A percentile compares a stretch with the other conserved stretches of the same genome.
Evolutionary conservation across 2,888 invertebrate genomes (phyloP).

Genomic region (Leptopilina drosophilae): DNA sequence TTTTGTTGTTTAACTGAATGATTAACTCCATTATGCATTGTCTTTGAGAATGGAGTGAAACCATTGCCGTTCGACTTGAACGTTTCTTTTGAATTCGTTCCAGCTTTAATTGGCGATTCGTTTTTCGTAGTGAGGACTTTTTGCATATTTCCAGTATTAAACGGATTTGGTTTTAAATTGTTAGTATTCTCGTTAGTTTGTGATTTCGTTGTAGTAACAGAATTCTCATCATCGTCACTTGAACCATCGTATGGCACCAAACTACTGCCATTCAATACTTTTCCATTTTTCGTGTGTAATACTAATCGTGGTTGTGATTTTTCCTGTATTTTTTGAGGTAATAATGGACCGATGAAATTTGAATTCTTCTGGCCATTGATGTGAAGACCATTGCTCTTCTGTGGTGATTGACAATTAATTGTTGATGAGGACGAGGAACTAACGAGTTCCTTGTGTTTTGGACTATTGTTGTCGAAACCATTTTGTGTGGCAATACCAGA

Average conservation of each 20-base stretch:
- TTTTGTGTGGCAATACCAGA: constrained; percentile 53
- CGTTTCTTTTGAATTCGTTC: constrained; percentile 43
- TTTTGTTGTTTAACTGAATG: constrained; percentile 42
- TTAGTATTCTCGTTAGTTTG: constrained; percentile 45
- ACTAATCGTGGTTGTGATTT: constrained; percentile 53
- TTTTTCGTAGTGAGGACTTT: constrained; percentile 49
- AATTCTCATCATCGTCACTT: constrained; percentile 71
- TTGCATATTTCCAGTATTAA: constrained; percentile 1
- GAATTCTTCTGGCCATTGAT: constrained; percentile 57
- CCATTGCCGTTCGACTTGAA: constrained; percentile 49
- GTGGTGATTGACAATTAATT: constrained; percentile 41
- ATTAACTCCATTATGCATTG: constrained; percentile 11
- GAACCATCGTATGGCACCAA: constrained; percentile 75
- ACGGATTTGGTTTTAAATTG: constrained; percentile 36
- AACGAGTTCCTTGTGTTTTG: constrained; percentile 37
- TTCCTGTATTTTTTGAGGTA: constrained; percentile 67
- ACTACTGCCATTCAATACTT: constrained; percentile 67
- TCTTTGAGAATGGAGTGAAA: neutral
- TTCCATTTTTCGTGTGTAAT: constrained; percentile 69
- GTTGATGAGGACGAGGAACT: neutral
- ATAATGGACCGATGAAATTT: constrained; percentile 69
- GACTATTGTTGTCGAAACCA: constrained; percentile 51
- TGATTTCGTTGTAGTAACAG: constrained; percentile 42
- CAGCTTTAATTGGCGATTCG: constrained; percentile 44
- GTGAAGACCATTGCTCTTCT: constrained; percentile 42